phyloP scores from a whole-genome alignment of 2,888 invertebrate genomes.

The Nipponacmea schrenckii region DNA sequence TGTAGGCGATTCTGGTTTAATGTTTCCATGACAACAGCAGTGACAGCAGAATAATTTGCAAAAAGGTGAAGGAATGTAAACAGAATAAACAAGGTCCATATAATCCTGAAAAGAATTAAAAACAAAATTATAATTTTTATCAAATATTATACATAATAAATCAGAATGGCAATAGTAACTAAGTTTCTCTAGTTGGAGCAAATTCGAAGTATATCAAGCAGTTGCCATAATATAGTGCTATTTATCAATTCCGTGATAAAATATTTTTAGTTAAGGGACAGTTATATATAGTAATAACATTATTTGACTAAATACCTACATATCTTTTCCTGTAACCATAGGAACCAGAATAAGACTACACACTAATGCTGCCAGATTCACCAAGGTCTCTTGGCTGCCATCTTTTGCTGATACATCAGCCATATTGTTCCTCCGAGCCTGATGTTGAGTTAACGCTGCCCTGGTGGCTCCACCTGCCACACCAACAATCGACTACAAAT shows the following conservation, averaged over 20 bases:
- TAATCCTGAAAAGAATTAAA: conserved; percentile 71
- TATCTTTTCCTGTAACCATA: conserved; percentile 68
- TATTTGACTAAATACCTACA: conserved; percentile 49
- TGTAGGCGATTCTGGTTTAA: conserved; percentile 84
- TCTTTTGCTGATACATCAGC: conserved; percentile 91
- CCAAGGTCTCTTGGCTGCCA: conserved; percentile 94
- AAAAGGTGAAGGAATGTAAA: conserved; percentile 84
- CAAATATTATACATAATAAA: not conserved
- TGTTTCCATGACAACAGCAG: conserved; percentile 80
- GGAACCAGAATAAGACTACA: conserved; percentile 82
- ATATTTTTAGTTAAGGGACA: no score
- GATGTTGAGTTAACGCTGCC: conserved; percentile 87
- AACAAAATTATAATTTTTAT: no score
- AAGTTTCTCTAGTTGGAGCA: no score
- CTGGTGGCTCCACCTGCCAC: conserved; percentile 88
- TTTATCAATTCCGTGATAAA: no score
- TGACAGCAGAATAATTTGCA: conserved; percentile 89
- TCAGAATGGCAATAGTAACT: not conserved
- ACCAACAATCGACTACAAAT: conserved; percentile 86
- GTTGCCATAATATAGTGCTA: no score
- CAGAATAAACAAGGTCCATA: conserved; percentile 79
- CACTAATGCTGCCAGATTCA: conserved; percentile 88
- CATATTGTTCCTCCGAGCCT: conserved; percentile 86
- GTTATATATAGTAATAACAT: no score
- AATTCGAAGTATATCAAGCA: no score